Evolutionary conservation across 2,797 vertebrate species (phyloP).

Genomic region (Notolepis coatsorum): DNA sequence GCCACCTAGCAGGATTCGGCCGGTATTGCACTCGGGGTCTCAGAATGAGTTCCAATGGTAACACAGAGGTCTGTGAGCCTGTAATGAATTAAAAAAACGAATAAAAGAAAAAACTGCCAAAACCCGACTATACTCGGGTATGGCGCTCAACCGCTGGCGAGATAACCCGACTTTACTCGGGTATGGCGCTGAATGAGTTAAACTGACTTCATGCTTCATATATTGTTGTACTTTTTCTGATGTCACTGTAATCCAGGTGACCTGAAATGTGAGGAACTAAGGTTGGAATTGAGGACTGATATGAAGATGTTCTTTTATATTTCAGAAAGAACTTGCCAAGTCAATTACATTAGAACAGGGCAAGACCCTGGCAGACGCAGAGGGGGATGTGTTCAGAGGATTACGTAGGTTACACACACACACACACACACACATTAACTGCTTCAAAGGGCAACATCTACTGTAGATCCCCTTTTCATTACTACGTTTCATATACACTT

Average conservation of each 20-base stretch:
- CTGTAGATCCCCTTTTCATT: conserved; percentile 14
- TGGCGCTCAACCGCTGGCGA: too few species aligned
- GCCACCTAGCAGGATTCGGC: too few species aligned
- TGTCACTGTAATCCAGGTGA: background rate
- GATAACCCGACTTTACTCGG: too few species aligned
- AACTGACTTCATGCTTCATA: background rate
- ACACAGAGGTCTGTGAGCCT: too few species aligned
- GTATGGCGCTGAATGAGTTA: too few species aligned
- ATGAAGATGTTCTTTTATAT: conserved; percentile 20
- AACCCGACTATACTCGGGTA: too few species aligned
- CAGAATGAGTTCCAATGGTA: too few species aligned
- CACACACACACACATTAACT: background rate
- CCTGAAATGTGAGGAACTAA: background rate
- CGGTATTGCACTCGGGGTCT: too few species aligned
- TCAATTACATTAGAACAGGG: conserved; percentile 95
- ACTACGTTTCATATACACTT: conserved; percentile 6
- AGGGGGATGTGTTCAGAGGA: conserved; percentile 97
- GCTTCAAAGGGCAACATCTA: conserved; percentile 27
- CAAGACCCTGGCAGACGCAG: conserved; percentile 96
- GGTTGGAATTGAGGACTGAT: conserved; percentile 6
- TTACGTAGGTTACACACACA: conserved; percentile 88
- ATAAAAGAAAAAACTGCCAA: too few species aligned
- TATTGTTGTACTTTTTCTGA: background rate
- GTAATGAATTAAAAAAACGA: too few species aligned
- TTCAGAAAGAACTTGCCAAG: conserved; percentile 95